A percentile compares a stretch with the other conserved stretches of the same genome.
These are phyloP conservation scores for Tuta absoluta DNA, from an alignment of 2,888 invertebrate genomes.

Conservation along the genomic window DNA sequence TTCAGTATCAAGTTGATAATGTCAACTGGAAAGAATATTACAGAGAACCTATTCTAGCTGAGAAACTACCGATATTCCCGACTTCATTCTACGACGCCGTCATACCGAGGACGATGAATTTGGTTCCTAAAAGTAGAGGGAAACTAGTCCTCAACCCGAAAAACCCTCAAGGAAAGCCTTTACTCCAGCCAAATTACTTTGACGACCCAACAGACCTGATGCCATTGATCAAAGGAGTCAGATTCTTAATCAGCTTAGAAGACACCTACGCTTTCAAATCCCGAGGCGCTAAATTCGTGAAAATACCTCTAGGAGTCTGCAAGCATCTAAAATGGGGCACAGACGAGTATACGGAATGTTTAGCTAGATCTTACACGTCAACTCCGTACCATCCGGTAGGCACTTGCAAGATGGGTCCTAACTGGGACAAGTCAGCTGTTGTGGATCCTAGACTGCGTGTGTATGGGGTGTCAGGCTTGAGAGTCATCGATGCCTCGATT, in stretches of 20 bases:
- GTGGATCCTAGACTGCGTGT: conserved; percentile 85
- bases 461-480: conserved; percentile 79
- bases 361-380: conserved; percentile 80
- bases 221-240: conserved; percentile 81
- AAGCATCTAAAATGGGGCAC: conserved; percentile 79
- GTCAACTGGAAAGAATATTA: conserved; percentile 69
- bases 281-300: conserved; percentile 77
- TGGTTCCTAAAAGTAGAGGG: conserved; percentile 83
- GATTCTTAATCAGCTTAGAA: conserved; percentile 79
- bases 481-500: conserved; percentile 89
- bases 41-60: conserved; percentile 69
- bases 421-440: conserved; percentile 80
- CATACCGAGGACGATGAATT: conserved; percentile 78
- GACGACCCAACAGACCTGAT: conserved; percentile 80
- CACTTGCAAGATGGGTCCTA: conserved; percentile 78
- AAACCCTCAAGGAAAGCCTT: conserved; percentile 85
- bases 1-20: conserved; percentile 80
- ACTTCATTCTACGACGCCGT: conserved; percentile 82
- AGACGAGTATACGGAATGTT: conserved; percentile 84
- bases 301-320: conserved; percentile 79
- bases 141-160: conserved; percentile 81
- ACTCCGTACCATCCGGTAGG: conserved; percentile 72
- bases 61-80: conserved; percentile 64
- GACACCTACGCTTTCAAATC: conserved; percentile 79
- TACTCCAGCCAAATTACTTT: conserved; percentile 85